phyloP scores from a whole-genome alignment of 2,888 invertebrate genomes.

The Clistopyga incitator region DNA sequence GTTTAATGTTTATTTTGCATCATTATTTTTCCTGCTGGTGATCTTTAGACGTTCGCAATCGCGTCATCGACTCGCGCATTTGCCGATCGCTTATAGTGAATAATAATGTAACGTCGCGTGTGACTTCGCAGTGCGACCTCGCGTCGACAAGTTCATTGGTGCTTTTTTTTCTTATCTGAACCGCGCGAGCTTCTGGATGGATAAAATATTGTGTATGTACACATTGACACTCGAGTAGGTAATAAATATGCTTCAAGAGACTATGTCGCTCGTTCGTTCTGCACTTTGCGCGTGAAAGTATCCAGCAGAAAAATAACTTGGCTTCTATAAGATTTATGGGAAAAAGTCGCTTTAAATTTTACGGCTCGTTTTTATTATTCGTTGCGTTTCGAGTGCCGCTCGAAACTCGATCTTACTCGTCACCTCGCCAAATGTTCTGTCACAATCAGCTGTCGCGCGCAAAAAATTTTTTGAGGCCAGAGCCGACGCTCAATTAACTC shows the following conservation, averaged over 20 bases:
- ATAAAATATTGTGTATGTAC: constrained; percentile 23
- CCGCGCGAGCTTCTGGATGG: constrained; percentile 43
- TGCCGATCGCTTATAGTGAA: neutral
- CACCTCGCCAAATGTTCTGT: constrained; percentile 7
- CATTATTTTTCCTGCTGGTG: neutral
- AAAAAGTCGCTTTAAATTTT: neutral
- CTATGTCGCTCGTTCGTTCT: neutral
- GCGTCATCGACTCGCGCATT: constrained; percentile 11
- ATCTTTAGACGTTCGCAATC: neutral
- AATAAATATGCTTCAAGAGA: constrained; percentile 23
- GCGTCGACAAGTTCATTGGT: constrained; percentile 35
- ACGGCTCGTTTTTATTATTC: neutral
- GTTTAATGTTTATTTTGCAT: neutral
- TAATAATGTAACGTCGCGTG: neutral
- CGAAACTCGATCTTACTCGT: neutral
- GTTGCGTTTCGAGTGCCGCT: neutral
- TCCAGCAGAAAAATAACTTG: neutral
- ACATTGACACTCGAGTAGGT: constrained; percentile 12
- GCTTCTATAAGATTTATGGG: neutral
- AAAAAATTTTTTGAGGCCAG: constrained; percentile 36
- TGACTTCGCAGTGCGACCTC: constrained; percentile 31
- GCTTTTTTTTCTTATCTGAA: constrained; percentile 60
- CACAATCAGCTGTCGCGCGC: constrained; percentile 58
- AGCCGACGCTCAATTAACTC: constrained; percentile 12
- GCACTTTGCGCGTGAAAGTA: constrained; percentile 6